Base-by-base conservation (phyloP, 2,113 vertebrate genomes). In the Scophthalmus maximus region DNA sequence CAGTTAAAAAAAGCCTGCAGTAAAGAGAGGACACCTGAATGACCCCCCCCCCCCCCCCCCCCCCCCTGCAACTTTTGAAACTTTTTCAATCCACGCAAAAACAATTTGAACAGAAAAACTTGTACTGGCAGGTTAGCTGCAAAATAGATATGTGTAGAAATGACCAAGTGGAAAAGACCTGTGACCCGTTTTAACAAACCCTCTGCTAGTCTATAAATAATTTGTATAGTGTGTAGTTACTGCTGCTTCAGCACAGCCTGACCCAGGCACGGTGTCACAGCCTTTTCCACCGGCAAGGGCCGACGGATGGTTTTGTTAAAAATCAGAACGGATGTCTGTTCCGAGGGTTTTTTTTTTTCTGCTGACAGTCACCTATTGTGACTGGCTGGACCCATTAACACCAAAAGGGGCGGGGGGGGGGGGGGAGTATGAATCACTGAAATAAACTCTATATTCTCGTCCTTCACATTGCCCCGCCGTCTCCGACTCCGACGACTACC, bases 321-420 rank as follows among this genome's bases (percentile, higher is more conserved):
- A 80, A 80, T 78, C 42, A 36, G 46, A 87, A 85, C 67, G 65
- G 64, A 76, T 68, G 77, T 36, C 46, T 27, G 30, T 66, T 81
- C 59, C 5, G 7, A 12, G 15, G 36, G 38, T 23, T 49, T 32
- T 32, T 62, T 83, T 87, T 62, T 83, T 87, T 87, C 74, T 81
- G 73, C 74, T 77, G 77, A 85, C 40, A 29, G 57, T 67, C 75
- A 82, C 78, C 49, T 52, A 56, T 49, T 88, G 32, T 79, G 79
- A 89, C 74, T 63, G 52, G 20, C 18, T 76, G 68, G 56, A 78
- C 8, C 18, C 26, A 61, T 69, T 73, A 70, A 32, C 22, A 51
- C 77, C 22, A 36, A 68, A 25, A 42, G 62, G 68, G 63, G 52
- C 40, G 46, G 68, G 26, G 49, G 18, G 27, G 47, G 62, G 68